Evolutionary conservation across 2,888 invertebrate species (phyloP).

Genomic region (Adela reaumurella): DNA sequence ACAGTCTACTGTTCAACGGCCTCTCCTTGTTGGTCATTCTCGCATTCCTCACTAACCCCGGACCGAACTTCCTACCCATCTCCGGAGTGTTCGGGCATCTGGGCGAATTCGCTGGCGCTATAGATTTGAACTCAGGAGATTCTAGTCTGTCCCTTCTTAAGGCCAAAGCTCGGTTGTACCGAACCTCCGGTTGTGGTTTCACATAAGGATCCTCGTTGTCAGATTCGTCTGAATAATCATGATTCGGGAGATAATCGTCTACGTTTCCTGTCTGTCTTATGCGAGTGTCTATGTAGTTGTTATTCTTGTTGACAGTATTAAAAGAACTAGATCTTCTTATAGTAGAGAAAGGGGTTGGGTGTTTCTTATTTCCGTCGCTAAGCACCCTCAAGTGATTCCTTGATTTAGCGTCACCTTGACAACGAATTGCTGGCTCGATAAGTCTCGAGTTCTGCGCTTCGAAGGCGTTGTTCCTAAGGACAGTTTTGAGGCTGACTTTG

Average conservation of each 20-base stretch:
- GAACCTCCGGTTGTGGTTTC: constrained; percentile 22
- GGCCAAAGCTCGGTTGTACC: constrained; percentile 70
- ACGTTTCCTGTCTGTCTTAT: constrained; percentile 35
- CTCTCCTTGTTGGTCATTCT: constrained; percentile 50
- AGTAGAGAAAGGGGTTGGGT: constrained; percentile 27
- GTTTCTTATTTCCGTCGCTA: constrained; percentile 26
- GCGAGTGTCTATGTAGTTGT: constrained; percentile 38
- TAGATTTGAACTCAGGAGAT: constrained; percentile 42
- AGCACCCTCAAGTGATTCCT: constrained; percentile 23
- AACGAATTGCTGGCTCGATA: constrained; percentile 35
- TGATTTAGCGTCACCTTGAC: constrained; percentile 30
- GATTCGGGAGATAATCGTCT: too few relatives aligned
- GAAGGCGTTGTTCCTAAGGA: constrained; percentile 41
- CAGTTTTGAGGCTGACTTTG: constrained; percentile 34
- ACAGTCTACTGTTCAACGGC: constrained; percentile 53
- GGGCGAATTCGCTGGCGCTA: constrained; percentile 41
- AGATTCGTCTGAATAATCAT: constrained; percentile 36
- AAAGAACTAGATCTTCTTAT: constrained; percentile 69
- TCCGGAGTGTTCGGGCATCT: constrained; percentile 62
- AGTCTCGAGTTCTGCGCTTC: constrained; percentile 24
- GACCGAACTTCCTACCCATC: constrained; percentile 56
- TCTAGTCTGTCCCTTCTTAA: constrained; percentile 63
- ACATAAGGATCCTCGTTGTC: constrained; percentile 26
- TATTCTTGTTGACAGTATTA: constrained; percentile 46
- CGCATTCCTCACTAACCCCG: constrained; percentile 41